Conservation (phyloP, 2,888 invertebrate species). For the Coelinius sp. region DNA sequence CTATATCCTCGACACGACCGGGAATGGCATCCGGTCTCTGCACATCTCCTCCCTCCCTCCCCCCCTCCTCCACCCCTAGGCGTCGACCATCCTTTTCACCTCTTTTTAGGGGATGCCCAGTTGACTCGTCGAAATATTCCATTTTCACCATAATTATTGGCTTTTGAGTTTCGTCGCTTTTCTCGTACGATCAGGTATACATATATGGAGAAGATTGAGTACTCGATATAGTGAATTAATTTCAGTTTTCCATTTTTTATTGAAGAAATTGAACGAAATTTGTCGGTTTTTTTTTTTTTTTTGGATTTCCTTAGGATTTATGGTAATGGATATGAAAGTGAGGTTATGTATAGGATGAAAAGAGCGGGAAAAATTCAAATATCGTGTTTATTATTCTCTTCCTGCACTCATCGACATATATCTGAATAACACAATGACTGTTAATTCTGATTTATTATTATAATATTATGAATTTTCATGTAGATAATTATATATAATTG, state of each 20-base stretch:
- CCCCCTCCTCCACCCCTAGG: constrained; percentile 24
- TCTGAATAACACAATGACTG: background rate
- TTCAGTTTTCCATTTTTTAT: background rate
- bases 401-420: background rate
- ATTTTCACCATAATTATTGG: constrained; percentile 69
- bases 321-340: background rate
- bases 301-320: background rate
- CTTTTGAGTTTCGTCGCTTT: constrained; percentile 59
- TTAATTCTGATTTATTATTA: background rate
- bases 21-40: constrained; percentile 66
- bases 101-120: constrained; percentile 37
- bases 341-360: background rate
- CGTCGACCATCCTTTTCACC: constrained; percentile 34
- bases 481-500: background rate
- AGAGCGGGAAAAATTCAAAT: background rate
- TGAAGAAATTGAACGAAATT: background rate
- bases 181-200: background rate
- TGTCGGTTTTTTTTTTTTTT: background rate
- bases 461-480: background rate
- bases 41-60: constrained; percentile 47
- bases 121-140: constrained; percentile 63
- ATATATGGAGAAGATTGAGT: background rate
- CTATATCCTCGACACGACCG: constrained; percentile 53
- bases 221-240: background rate
- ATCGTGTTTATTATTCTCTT: background rate